Conservation (phyloP, 2,797 vertebrate species). For the Cossypha polioptera region DNA sequence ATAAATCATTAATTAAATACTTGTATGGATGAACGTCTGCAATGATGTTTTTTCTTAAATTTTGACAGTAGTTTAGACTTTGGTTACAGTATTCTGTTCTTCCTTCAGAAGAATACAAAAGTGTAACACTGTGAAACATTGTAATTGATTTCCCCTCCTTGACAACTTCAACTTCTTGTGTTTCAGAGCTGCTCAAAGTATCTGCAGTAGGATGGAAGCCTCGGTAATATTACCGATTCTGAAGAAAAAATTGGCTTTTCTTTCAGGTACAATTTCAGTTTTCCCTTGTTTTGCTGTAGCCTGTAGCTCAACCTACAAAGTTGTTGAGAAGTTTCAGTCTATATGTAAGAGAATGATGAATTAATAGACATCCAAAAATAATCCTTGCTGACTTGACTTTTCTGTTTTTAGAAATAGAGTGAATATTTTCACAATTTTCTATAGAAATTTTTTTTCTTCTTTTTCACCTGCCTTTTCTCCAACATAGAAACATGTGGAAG, state of each 20-base stretch:
- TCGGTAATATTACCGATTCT: conserved; percentile 89
- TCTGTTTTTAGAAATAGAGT: background rate
- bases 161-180: conserved; percentile 48
- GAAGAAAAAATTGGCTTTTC: conserved; percentile 96
- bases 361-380: background rate
- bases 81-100: background rate
- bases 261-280: conserved; percentile 85
- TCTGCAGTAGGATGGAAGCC: conserved; percentile 86
- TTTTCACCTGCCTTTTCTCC: background rate
- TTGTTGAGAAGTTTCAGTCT: background rate
- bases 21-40: background rate
- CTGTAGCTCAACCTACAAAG: background rate
- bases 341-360: background rate
- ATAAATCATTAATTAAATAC: background rate
- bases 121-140: background rate
- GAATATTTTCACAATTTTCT: background rate
- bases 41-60: background rate
- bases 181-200: conserved; percentile 69
- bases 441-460: background rate
- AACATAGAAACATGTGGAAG: background rate
- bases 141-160: background rate
- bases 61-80: background rate
- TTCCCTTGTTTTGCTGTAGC: background rate
- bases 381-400: background rate
- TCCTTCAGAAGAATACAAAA: background rate